A percentile compares a stretch with the other conserved stretches of the same genome.
Conservation (phyloP, 2,797 vertebrate genomes). For the Chiloscyllium punctatum region DNA sequence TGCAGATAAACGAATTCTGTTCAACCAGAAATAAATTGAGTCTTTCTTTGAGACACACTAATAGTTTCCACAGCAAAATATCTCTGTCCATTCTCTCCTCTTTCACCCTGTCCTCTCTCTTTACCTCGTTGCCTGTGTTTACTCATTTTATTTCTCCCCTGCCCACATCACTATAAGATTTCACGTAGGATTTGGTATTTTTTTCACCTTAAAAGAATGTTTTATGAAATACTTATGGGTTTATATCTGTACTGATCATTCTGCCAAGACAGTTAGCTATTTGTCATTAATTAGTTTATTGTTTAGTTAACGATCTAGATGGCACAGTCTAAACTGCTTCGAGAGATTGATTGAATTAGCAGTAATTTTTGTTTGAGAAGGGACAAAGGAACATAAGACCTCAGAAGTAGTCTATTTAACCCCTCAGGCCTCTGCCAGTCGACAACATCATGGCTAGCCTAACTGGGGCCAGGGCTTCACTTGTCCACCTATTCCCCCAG, state of each 20-base stretch:
- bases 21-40: constrained; percentile 22
- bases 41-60: constrained; percentile 1
- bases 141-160: neutral
- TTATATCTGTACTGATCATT: too few relatives aligned
- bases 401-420: too few relatives aligned
- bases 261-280: neutral
- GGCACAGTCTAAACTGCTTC: neutral
- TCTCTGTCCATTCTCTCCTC: neutral
- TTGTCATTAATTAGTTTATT: too few relatives aligned
- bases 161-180: neutral
- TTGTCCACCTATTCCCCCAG: too few relatives aligned
- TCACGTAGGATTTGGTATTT: neutral
- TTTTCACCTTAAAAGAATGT: neutral
- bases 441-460: too few relatives aligned
- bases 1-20: constrained; percentile 34
- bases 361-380: too few relatives aligned
- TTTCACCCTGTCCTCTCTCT: neutral
- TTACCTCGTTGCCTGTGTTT: neutral
- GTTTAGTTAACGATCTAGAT: neutral
- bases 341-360: neutral
- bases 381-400: too few relatives aligned
- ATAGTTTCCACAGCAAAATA: constrained; percentile 2
- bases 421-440: too few relatives aligned
- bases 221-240: neutral
- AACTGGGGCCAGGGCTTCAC: too few relatives aligned